Percentiles rank a stretch among this genome's conserved stretches.
Conservation (phyloP, 2,797 vertebrate genomes). For the Alfaro cultratus region DNA sequence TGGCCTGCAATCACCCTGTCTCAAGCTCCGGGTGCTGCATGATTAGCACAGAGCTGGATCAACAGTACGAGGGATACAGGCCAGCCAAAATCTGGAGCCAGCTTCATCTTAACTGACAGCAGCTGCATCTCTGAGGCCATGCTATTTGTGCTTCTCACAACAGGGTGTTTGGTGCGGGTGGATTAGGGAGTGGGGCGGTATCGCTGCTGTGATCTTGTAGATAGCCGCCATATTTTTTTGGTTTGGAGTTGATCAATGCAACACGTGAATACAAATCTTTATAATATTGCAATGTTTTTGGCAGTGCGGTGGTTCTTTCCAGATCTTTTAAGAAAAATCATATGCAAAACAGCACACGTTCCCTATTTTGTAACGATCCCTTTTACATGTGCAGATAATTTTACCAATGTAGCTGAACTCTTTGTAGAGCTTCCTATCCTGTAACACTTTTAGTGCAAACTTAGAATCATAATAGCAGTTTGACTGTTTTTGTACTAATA, state of each 20-base stretch:
- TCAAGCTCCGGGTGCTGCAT: conserved; percentile 61
- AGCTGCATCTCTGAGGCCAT: conserved; percentile 54
- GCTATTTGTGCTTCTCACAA: conserved; percentile 38
- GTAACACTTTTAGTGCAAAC: conserved; percentile 39
- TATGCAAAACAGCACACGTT: conserved; percentile 61
- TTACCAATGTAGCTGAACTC: conserved; percentile 23
- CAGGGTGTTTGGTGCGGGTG: conserved; percentile 32
- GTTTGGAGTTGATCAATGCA: conserved; percentile 57
- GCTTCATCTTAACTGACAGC: conserved; percentile 64
- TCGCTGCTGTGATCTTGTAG: conserved; percentile 37
- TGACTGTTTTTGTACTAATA: conserved; percentile 27
- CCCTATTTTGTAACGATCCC: conserved; percentile 37
- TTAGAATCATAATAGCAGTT: conserved; percentile 22
- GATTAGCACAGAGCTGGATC: conserved; percentile 72
- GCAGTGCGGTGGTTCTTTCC: conserved; percentile 38
- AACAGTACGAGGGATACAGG: conserved; percentile 55
- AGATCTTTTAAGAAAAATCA: conserved; percentile 48
- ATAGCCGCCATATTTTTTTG: conserved; percentile 35
- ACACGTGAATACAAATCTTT: conserved; percentile 60
- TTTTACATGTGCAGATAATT: conserved; percentile 27
- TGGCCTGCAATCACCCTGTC: conserved; percentile 76
- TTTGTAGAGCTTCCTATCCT: conserved; percentile 47
- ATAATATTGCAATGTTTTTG: conserved; percentile 38
- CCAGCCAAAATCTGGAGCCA: conserved; percentile 47
- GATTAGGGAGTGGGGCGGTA: conserved; percentile 27